phyloP scores from a whole-genome alignment of 2,113 vertebrate species.

The Leptobrachium leishanense region DNA sequence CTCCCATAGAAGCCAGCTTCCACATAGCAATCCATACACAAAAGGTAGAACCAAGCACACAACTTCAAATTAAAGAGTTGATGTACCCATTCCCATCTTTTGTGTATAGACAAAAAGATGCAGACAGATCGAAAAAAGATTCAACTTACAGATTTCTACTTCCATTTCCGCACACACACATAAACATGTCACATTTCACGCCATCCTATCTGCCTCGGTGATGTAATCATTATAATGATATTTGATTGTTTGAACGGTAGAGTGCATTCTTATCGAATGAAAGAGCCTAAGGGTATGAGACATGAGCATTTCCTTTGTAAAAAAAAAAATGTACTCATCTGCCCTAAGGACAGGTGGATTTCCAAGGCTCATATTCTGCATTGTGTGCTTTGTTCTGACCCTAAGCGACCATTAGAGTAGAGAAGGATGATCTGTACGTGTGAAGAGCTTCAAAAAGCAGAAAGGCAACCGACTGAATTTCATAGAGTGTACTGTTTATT shows the following conservation, averaged over 20 bases:
- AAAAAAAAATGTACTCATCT: conserved; percentile 43
- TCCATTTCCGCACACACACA: not conserved
- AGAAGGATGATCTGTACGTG: conserved; percentile 24
- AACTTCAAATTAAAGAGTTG: too few species aligned
- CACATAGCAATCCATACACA: too few species aligned
- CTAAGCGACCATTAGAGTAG: conserved; percentile 29
- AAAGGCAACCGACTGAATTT: conserved; percentile 20
- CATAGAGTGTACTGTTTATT: conserved; percentile 9
- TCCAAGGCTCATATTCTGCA: conserved; percentile 37
- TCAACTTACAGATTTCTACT: not conserved
- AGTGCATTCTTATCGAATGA: conserved; percentile 35
- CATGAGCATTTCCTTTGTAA: conserved; percentile 37
- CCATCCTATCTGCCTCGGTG: conserved; percentile 18
- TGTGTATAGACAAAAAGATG: too few species aligned
- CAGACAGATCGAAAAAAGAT: not conserved
- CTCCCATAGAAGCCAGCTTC: too few species aligned
- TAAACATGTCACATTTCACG: not conserved
- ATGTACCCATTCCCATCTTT: too few species aligned
- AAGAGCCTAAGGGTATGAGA: conserved; percentile 46
- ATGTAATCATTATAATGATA: conserved; percentile 49
- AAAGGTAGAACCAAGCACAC: too few species aligned
- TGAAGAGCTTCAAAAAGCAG: conserved; percentile 19
- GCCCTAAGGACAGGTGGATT: conserved; percentile 48
- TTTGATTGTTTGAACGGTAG: conserved; percentile 32
- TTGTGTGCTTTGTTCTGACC: conserved; percentile 42